Evolutionary conservation across 2,797 vertebrate genomes (phyloP), one percentile per base, ranked within the genome.

Genomic region (Sebastes alutus): DNA sequence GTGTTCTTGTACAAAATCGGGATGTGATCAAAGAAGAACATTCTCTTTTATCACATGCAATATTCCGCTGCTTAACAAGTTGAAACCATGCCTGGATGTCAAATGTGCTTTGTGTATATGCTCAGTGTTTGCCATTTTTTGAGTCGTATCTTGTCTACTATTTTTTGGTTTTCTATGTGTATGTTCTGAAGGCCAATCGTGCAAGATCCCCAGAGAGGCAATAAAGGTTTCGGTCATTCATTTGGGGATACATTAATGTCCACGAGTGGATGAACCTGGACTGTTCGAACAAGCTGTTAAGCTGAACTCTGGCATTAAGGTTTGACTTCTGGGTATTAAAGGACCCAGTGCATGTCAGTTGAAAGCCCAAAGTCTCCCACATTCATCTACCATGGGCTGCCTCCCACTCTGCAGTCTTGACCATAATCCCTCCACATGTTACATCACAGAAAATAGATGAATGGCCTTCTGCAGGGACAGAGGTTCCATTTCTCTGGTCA

Each of bases 401-500:
- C 16, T 18, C 5, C 20, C 6, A 6, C n/a, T 33, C 7, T 22
- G 35, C 22, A 20, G 11, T 20, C 32, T 22, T 29, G 6, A 73
- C 20, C 32, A 30, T 62, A 3, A n/a, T 10, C 8, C 7, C 6
- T 55, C 29, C 11, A 63, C 13, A 32, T 25, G 16, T 30, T 32
- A 68, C 29, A 4, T 38, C 6, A 18, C 2, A 33, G 29, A 29
- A 61, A 61, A 49, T 5, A 1, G 22, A 54, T 12, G 10, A 68
- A 18, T 8, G 5, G 27, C 33, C 18, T 10, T 54, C 42, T 60
- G 38, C 13, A 38, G 20, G 1, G 5, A 27, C 18, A 22, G 22
- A 70, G 8, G 59, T 18, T 76, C 7, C 0, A n/a, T 74, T 81
- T 69, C 3, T 77, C 52, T 67, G 32, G 75, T 87, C 71, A 77